Conservation (phyloP, 2,113 vertebrate genomes). For the Scortum barcoo region DNA sequence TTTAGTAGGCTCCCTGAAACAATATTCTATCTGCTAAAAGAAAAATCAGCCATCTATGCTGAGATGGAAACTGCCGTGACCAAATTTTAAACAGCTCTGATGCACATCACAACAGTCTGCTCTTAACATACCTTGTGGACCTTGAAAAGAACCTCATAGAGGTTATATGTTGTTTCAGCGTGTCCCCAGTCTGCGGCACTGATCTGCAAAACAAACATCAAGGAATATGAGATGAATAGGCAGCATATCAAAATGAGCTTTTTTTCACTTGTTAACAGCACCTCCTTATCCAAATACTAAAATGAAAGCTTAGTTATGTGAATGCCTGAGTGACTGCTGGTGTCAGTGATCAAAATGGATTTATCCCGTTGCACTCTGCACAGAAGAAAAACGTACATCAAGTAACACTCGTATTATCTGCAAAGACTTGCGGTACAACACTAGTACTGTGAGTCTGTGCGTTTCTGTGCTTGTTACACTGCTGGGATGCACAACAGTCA, state of each 20-base stretch:
- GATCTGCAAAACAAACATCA: conserved; percentile 83
- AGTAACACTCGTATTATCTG: background rate
- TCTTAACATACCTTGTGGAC: conserved; percentile 91
- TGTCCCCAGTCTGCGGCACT: conserved; percentile 90
- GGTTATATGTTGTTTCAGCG: conserved; percentile 92
- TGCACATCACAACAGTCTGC: conserved; percentile 12
- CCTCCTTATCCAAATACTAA: conserved; percentile 34
- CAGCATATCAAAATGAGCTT: conserved; percentile 17
- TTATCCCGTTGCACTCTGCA: conserved; percentile 3
- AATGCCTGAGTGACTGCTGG: conserved; percentile 25
- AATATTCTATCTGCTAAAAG: background rate
- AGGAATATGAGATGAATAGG: conserved; percentile 45
- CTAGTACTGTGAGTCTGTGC: no score
- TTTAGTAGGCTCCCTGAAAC: conserved; percentile 13
- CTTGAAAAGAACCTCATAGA: conserved; percentile 98
- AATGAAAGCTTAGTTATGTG: conserved; percentile 26
- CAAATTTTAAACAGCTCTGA: conserved; percentile 21
- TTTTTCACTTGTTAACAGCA: conserved; percentile 26
- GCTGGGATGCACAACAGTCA: background rate
- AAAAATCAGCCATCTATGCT: background rate
- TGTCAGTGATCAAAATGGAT: conserved; percentile 22
- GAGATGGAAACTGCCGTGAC: conserved; percentile 34
- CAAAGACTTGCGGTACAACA: background rate
- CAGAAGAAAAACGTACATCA: background rate
- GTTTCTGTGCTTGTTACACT: no score